Evolutionary conservation across 2,888 invertebrate genomes (phyloP), one percentile per base, ranked within the genome.

Genomic region (Monoplex corrugatus): DNA sequence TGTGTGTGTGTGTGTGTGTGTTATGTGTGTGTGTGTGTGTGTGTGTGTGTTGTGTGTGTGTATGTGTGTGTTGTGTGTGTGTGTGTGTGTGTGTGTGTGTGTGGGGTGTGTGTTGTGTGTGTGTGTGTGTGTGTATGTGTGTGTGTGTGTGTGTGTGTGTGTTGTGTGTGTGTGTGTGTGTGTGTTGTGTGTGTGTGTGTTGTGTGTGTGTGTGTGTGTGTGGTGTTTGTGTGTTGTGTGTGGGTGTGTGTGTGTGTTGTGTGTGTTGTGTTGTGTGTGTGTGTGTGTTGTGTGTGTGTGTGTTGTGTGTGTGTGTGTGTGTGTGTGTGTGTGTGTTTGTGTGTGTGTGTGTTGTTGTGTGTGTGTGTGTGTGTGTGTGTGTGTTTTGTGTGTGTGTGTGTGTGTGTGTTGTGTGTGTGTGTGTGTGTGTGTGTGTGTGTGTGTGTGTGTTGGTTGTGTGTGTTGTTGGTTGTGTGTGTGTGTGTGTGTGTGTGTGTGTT

Each of bases 241-340:
- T 38, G 16, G 23, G 78, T 38, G 32, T 38, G 78, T 38, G 32
- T 5, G 10, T 78, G 38, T n/a, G n/a, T n/a, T n/a, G n/a, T n/a
- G n/a, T n/a, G n/a, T n/a, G n/a, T n/a, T 78, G 23, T 19, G 23
- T 75, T 23, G 23, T 35, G 90, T 90, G 88, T 86, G 90, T 40
- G 35, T 28, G 23, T 35, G 35, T 35, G 10, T 35, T 16, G 78
- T 78, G 5, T 10, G 10, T 78, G 78, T 23, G 8, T 10, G 6
- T 72, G 8, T 28, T 28, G 72, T 78, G 6, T 8, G 6, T 2
- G 8, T 5, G 13, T 78, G 10, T 10, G 32, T 38, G 78, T 38
- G 16, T 38, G 78, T 38, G 32, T 38, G 78, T 38, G 32, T 5
- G 10, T 78, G 38, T 78, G 23, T 19, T 75, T 75, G 75, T 75